phyloP scores from a whole-genome alignment of 2,797 vertebrate species.

The Lutjanus campechanus region DNA sequence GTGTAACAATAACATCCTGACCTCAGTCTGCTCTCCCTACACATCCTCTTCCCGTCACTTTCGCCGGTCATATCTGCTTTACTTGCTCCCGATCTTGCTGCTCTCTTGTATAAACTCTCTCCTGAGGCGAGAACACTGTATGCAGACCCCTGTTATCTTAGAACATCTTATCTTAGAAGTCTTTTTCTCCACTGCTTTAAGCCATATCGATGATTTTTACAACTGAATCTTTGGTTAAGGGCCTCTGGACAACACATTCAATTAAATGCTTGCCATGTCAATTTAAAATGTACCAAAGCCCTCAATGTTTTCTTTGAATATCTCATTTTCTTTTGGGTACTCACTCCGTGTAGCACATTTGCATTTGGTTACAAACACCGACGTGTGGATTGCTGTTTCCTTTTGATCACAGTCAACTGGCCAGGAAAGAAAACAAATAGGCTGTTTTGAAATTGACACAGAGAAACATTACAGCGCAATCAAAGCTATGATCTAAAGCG shows the following conservation, averaged over 20 bases:
- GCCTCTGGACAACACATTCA: conserved; percentile 1
- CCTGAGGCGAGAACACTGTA: neutral
- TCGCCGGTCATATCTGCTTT: neutral
- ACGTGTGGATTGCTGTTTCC: conserved; percentile 21
- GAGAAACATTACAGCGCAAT: conserved; percentile 60
- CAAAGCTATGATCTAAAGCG: conserved; percentile 64
- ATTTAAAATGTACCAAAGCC: conserved; percentile 14
- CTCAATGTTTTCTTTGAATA: conserved; percentile 9
- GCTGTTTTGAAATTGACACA: conserved; percentile 60
- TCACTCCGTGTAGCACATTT: conserved; percentile 22
- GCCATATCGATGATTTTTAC: neutral
- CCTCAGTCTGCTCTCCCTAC: neutral
- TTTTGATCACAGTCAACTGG: conserved; percentile 42
- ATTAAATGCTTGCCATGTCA: conserved; percentile 3
- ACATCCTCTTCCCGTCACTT: neutral
- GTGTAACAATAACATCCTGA: neutral
- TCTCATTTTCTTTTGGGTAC: conserved; percentile 8
- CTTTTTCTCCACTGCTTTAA: neutral
- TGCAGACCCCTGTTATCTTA: neutral
- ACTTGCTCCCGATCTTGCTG: neutral
- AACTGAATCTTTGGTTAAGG: neutral
- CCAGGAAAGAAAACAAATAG: conserved; percentile 47
- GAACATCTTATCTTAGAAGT: neutral
- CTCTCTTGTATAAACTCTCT: neutral
- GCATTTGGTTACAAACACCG: conserved; percentile 36